Conservation (phyloP, 2,797 vertebrate genomes). For the Danio jaintianensis region DNA sequence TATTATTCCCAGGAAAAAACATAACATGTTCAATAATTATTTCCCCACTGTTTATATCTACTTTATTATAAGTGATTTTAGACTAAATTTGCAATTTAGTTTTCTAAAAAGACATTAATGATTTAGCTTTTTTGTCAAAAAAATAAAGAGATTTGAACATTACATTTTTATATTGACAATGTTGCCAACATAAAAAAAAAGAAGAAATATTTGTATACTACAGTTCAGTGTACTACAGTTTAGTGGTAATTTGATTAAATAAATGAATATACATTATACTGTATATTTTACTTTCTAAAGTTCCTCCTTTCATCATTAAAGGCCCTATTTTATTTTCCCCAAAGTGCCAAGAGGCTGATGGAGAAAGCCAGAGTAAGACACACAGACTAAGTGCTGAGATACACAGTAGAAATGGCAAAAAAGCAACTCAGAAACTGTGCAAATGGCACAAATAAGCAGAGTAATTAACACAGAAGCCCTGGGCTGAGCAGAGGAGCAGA, state of each 20-base stretch:
- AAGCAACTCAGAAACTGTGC: not conserved
- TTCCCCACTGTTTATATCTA: no score
- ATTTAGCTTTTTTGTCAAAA: no score
- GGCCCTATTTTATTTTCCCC: not conserved
- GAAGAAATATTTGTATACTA: no score
- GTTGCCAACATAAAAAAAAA: no score
- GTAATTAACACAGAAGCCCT: slow-evolving; percentile 26
- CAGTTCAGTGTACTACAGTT: no score
- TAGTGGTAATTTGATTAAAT: no score
- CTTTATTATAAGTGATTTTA: not conserved
- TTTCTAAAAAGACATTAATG: not conserved
- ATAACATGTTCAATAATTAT: no score
- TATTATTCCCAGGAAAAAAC: no score
- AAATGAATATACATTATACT: not conserved
- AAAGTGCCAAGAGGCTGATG: slow-evolving; percentile 19
- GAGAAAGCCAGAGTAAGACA: slow-evolving; percentile 7
- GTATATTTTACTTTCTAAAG: not conserved
- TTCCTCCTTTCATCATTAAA: slow-evolving; percentile 11
- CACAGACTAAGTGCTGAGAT: slow-evolving; percentile 7
- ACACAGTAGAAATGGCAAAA: not conserved
- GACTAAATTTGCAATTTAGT: not conserved
- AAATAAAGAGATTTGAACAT: no score
- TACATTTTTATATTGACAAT: no score
- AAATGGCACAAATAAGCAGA: slow-evolving; percentile 24
- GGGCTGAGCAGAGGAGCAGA: slow-evolving; percentile 41